Evolutionary conservation across 2,113 vertebrate genomes (phyloP).

Genomic region (Murina feae): DNA sequence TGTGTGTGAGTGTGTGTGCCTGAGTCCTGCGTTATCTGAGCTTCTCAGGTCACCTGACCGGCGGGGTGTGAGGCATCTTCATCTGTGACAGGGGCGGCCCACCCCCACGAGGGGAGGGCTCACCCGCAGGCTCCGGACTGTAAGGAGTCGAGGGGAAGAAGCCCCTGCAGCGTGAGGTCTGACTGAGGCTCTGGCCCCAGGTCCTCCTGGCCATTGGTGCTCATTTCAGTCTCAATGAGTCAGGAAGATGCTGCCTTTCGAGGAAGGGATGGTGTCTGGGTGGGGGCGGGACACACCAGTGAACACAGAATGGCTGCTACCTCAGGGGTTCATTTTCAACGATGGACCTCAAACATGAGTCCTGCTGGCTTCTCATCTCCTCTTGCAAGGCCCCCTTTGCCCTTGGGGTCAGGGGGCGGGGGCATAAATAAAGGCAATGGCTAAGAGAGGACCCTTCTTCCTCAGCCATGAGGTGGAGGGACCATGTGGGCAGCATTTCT

Average conservation of each 20-base stretch:
- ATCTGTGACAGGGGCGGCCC: neutral
- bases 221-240: neutral
- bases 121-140: neutral
- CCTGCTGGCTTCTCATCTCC: neutral
- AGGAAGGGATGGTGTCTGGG: neutral
- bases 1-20: neutral
- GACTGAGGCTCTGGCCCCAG: neutral
- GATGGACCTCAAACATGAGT: neutral
- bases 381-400: neutral
- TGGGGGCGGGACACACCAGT: too few relatives aligned
- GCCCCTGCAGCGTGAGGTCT: neutral
- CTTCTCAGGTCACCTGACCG: neutral
- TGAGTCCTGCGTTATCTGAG: neutral
- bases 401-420: too few relatives aligned
- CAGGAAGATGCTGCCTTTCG: neutral
- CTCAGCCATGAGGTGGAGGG: too few relatives aligned
- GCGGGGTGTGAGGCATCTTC: neutral
- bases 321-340: neutral
- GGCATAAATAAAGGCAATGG: neutral
- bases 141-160: neutral
- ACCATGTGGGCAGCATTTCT: neutral
- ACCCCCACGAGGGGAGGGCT: neutral
- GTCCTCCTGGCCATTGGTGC: neutral
- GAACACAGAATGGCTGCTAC: neutral
- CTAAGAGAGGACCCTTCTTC: rapidly evolving